Percentiles rank a stretch among this genome's conserved stretches.
These are phyloP conservation scores for Malaclemys terrapin DNA, from an alignment of 2,113 vertebrate species.

Conservation along the genomic window DNA sequence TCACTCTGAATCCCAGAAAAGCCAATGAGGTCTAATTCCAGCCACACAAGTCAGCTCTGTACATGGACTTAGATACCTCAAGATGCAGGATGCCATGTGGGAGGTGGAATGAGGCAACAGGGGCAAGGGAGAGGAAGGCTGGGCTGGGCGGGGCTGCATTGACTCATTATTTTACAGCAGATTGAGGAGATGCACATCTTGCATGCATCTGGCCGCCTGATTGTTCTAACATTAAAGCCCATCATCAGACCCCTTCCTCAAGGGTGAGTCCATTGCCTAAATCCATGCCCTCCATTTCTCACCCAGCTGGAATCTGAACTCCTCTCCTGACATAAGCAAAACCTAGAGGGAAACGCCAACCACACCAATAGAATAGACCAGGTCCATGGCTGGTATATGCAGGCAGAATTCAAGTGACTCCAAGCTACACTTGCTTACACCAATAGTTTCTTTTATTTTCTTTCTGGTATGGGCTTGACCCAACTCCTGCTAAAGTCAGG, in stretches of 20 bases:
- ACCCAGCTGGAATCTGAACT: neutral
- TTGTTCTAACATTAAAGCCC: neutral
- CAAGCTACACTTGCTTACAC: conserved; percentile 9
- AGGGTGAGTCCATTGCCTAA: neutral
- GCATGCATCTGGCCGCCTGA: neutral
- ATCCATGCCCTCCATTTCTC: neutral
- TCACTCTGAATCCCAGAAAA: neutral
- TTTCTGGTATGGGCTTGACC: conserved; percentile 63
- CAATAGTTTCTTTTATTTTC: conserved; percentile 46
- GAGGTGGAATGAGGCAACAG: neutral
- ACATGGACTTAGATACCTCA: neutral
- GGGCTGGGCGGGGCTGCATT: neutral
- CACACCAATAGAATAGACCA: neutral
- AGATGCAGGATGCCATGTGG: neutral
- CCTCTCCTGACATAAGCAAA: neutral
- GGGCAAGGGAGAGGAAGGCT: neutral
- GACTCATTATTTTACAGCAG: neutral
- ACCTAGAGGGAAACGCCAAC: neutral
- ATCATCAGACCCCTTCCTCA: neutral
- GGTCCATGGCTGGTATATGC: neutral
- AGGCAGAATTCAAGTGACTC: conserved; percentile 28
- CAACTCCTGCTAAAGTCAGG: conserved; percentile 54
- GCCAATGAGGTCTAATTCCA: neutral
- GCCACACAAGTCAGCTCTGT: neutral
- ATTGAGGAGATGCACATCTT: neutral